Base-by-base conservation (phyloP, 2,797 vertebrate genomes). In the Cichlasoma orientale region DNA sequence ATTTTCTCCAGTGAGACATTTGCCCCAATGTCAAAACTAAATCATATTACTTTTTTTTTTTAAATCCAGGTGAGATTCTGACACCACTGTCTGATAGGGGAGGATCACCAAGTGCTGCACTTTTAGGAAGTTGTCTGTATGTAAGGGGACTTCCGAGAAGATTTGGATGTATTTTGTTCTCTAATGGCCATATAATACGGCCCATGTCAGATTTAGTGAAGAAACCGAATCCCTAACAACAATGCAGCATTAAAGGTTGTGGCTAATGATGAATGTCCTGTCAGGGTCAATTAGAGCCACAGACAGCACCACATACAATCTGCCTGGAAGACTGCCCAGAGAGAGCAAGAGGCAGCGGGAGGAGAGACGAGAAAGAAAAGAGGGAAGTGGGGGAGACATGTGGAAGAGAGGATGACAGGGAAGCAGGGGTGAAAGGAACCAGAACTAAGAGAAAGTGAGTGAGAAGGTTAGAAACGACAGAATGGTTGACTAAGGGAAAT, bases 251-350 rank as follows among this genome's bases (percentile, higher is more conserved):
- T 92, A 91, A 87, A 83, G 88, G 72, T 90, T 92, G 84, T 90
- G 88, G 92, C 90, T 91, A 91, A 95, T 95, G 94, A 95, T 95
- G 90, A 94, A 95, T 95, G 93, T 93, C 89, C 94, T 95, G 94
- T 93, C 95, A 86, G 82, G 86, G 83, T 89, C 86, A 93, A 94
- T 95, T 95, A 95, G 86, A 88, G 82, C 78, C 72, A 78, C 18
- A 88, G 88, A 92, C 82, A 85, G 91, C 84, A 85, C 18, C 78
- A 83, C 88, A 92, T 82, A 88, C 72, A 79, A 77, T 86, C 79
- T 86, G 82, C 82, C 87, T 93, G 94, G 92, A 95, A 82, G 75
- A 59, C 68, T 79, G 90, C 91, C 92, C 83, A 86, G 88, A 87
- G 70, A 77, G 72, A 75, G 72, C 44, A 47, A 73, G 53, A 38